Conservation (phyloP, 2,888 invertebrate genomes). For the Aethes cnicana region DNA sequence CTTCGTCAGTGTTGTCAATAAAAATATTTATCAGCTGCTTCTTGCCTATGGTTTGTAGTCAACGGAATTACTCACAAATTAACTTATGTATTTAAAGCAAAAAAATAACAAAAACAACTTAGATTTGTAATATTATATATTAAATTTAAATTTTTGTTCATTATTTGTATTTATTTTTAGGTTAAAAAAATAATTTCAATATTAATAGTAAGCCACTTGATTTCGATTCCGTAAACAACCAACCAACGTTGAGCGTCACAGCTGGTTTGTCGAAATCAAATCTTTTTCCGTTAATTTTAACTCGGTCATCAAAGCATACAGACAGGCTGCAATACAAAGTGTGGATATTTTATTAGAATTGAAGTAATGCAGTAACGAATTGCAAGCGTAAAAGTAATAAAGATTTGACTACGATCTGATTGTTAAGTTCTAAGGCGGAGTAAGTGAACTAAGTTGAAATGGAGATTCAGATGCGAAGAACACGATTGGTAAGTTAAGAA, state of each 20-base stretch:
- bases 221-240: neutral
- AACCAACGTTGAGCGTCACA: conserved; percentile 23
- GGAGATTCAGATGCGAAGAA: conserved; percentile 51
- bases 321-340: neutral
- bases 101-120: too few species aligned
- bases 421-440: neutral
- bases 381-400: conserved; percentile 1
- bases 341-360: conserved; percentile 3
- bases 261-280: conserved; percentile 25
- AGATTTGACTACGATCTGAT: neutral
- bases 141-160: too few species aligned
- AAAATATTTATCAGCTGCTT: too few species aligned
- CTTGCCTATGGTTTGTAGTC: too few species aligned
- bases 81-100: too few species aligned
- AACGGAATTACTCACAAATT: too few species aligned
- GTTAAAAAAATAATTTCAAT: too few species aligned
- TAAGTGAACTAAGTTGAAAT: conserved; percentile 15
- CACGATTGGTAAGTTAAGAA: conserved; percentile 55
- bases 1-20: too few species aligned
- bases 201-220: neutral
- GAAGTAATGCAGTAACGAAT: conserved; percentile 1
- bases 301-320: conserved; percentile 18
- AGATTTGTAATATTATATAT: too few species aligned
- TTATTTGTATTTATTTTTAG: too few species aligned
- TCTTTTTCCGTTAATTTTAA: conserved; percentile 29